phyloP scores from a whole-genome alignment of 2,113 vertebrate species.

The Poicephalus gulielmi region DNA sequence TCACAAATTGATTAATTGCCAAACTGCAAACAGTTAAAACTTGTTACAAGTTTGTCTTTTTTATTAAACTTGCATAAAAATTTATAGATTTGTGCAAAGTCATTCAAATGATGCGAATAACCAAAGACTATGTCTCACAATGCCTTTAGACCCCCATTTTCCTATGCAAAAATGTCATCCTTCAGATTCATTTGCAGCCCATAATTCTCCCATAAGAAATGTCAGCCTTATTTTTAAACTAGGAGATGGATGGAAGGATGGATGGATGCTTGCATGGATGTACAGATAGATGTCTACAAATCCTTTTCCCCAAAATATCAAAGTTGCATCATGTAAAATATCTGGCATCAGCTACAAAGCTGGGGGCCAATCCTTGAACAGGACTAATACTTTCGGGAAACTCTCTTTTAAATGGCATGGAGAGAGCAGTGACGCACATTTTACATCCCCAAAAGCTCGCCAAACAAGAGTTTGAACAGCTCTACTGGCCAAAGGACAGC shows the following conservation, averaged over 20 bases:
- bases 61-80: neutral
- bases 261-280: neutral
- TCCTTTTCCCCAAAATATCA: neutral
- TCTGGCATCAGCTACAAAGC: neutral
- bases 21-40: neutral
- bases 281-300: neutral
- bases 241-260: neutral
- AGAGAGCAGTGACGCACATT: neutral
- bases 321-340: neutral
- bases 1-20: neutral
- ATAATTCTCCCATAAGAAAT: neutral
- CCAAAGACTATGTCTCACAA: neutral
- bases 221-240: neutral
- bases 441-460: fast-evolving
- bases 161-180: neutral
- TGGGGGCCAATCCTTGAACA: neutral
- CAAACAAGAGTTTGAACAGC: neutral
- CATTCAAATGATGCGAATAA: neutral
- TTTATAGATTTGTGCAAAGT: neutral
- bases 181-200: neutral
- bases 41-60: neutral
- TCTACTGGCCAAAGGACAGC: neutral
- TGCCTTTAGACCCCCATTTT: neutral
- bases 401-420: neutral
- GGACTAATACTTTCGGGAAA: neutral